Evolutionary conservation across 2,797 vertebrate genomes (phyloP).

Genomic region (Gymnothorax reevesii): DNA sequence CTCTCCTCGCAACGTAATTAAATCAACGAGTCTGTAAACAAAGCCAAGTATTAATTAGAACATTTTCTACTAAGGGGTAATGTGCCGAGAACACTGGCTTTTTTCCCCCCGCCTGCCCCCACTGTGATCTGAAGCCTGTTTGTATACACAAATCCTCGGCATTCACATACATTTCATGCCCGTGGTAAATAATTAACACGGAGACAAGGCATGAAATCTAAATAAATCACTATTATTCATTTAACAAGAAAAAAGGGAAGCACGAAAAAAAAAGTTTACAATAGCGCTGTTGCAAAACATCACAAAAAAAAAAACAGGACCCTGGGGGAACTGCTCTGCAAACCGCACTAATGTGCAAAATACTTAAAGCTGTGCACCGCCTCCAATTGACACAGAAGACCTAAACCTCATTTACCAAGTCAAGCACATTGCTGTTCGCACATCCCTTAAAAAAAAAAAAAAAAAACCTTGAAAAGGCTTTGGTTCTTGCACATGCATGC

Average conservation of each 20-base stretch:
- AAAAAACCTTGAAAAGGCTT: slow-evolving; percentile 60
- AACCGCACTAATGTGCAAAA: slow-evolving; percentile 82
- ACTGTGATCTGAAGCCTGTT: slow-evolving; percentile 71
- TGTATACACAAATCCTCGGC: slow-evolving; percentile 77
- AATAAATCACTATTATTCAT: slow-evolving; percentile 73
- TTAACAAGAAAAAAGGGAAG: slow-evolving; percentile 51
- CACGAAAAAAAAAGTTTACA: slow-evolving; percentile 29
- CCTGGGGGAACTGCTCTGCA: slow-evolving; percentile 75
- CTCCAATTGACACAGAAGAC: slow-evolving; percentile 78
- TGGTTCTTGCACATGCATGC: slow-evolving; percentile 43
- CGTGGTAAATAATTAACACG: slow-evolving; percentile 80
- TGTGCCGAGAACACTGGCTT: slow-evolving; percentile 54
- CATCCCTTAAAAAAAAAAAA: slow-evolving; percentile 52
- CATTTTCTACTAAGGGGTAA: slow-evolving; percentile 70
- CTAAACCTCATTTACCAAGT: slow-evolving; percentile 78
- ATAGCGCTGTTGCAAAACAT: slow-evolving; percentile 24
- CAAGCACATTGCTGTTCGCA: slow-evolving; percentile 67
- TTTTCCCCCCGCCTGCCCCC: slow-evolving; percentile 47
- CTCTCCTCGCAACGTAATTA: slow-evolving; percentile 94
- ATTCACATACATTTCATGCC: slow-evolving; percentile 76
- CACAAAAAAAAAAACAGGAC: slow-evolving; percentile 60
- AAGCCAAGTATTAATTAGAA: slow-evolving; percentile 86
- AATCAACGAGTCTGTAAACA: slow-evolving; percentile 97
- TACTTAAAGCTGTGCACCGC: slow-evolving; percentile 77
- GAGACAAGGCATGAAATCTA: slow-evolving; percentile 77